phyloP scores from a whole-genome alignment of 2,113 vertebrate species.

The Cebidichthys violaceus region DNA sequence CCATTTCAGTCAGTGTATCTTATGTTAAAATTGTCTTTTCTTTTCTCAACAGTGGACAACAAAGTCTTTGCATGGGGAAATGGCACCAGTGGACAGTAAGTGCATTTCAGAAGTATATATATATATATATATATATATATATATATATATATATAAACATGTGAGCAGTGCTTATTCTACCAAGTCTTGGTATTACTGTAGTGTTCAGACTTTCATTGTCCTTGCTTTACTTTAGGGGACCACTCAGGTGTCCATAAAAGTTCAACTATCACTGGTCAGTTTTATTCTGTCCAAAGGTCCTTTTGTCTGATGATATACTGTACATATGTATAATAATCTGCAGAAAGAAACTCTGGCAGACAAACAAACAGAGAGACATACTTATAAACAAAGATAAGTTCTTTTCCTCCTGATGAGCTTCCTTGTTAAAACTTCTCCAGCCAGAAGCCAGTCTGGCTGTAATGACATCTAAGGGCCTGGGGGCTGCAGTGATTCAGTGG shows the following conservation, averaged over 20 bases:
- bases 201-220: not conserved
- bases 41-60: slow-evolving; percentile 61
- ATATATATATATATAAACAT: not conserved
- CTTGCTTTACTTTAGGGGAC: slow-evolving; percentile 22
- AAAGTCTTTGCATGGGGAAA: slow-evolving; percentile 73
- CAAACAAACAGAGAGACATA: slow-evolving; percentile 30
- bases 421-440: slow-evolving; percentile 73
- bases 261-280: slow-evolving; percentile 18
- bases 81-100: slow-evolving; percentile 74
- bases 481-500: slow-evolving; percentile 75
- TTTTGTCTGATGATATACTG: not conserved
- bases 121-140: not conserved
- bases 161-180: not conserved
- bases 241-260: slow-evolving; percentile 34
- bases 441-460: slow-evolving; percentile 65
- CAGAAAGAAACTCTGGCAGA: slow-evolving; percentile 12
- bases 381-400: slow-evolving; percentile 51
- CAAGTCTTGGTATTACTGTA: not conserved
- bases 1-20: not conserved
- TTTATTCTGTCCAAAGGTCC: slow-evolving; percentile 16
- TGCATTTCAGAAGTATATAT: slow-evolving; percentile 29
- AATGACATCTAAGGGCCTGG: slow-evolving; percentile 74
- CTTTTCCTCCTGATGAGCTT: slow-evolving; percentile 66
- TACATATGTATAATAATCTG: slow-evolving; percentile 22
- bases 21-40: slow-evolving; percentile 6